Percentiles rank a stretch among this genome's conserved stretches.
phyloP scores from a whole-genome alignment of 2,888 invertebrate genomes.

The Drosophila formosana region DNA sequence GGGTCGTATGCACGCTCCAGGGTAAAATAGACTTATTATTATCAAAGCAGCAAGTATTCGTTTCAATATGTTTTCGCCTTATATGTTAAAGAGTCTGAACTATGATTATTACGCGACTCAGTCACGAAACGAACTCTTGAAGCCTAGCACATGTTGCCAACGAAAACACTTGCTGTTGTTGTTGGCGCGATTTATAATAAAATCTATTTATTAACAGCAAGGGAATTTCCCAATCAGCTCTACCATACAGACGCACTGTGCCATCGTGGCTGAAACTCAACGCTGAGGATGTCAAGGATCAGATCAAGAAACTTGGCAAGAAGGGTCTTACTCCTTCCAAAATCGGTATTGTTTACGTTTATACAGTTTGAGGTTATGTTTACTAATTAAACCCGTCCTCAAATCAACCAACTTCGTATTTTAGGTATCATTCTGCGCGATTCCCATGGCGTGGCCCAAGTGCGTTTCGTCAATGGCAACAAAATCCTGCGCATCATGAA shows the following conservation, averaged over 20 bases:
- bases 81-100: neutral
- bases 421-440: constrained; percentile 98
- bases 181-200: neutral
- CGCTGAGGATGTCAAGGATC: constrained; percentile 98
- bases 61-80: constrained; percentile 47
- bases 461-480: constrained; percentile 98
- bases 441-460: constrained; percentile 99
- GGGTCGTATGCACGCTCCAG: constrained; percentile 99
- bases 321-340: constrained; percentile 99
- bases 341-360: constrained; percentile 90
- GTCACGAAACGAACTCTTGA: constrained; percentile 14
- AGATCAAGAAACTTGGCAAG: constrained; percentile 98
- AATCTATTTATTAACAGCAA: constrained; percentile 89
- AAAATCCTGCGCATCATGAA: constrained; percentile 99
- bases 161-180: constrained; percentile 30
- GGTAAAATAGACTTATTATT: constrained; percentile 87
- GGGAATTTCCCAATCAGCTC: constrained; percentile 99
- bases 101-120: neutral
- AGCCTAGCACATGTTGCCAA: constrained; percentile 64
- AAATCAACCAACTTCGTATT: constrained; percentile 23
- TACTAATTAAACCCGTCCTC: neutral
- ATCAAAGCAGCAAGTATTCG: constrained; percentile 35
- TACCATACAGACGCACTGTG: constrained; percentile 99
- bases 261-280: constrained; percentile 99
- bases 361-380: constrained; percentile 58